These are phyloP conservation scores for Tillus elongatus DNA, from an alignment of 2,888 invertebrate genomes.

Conservation along the genomic window DNA sequence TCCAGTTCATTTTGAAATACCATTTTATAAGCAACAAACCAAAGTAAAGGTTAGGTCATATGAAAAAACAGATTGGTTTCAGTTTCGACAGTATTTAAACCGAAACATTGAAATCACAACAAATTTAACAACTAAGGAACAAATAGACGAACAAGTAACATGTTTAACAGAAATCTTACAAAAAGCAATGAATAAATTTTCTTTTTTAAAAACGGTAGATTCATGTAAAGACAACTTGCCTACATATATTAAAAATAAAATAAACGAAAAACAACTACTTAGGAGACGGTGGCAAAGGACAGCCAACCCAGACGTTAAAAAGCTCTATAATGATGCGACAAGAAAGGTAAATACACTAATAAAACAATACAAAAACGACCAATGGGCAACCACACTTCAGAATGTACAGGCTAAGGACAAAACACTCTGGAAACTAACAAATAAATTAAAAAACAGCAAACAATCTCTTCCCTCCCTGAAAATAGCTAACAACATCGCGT, in stretches of 20 bases:
- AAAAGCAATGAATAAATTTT: conserved; percentile 4
- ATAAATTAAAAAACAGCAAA: conserved; percentile 9
- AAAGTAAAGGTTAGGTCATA: conserved; percentile 8
- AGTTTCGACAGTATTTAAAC: conserved; percentile 11
- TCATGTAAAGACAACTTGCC: conserved; percentile 6
- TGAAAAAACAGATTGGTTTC: conserved; percentile 13
- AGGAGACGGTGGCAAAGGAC: too few relatives aligned
- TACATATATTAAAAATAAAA: conserved; percentile 11
- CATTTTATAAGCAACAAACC: not conserved
- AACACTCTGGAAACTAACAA: conserved; percentile 16
- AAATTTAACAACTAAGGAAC: conserved; percentile 7
- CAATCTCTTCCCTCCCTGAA: conserved; percentile 9
- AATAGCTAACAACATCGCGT: not conserved
- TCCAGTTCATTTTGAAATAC: not conserved
- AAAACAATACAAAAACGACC: conserved; percentile 10
- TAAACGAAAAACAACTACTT: conserved; percentile 13
- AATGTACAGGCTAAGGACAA: conserved; percentile 13
- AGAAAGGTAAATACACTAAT: conserved; percentile 9
- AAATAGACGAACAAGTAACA: conserved; percentile 12
- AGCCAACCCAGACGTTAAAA: conserved; percentile 5
- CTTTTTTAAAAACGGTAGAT: not conserved
- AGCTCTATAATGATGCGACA: too few relatives aligned
- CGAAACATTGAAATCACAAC: conserved; percentile 9
- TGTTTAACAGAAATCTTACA: conserved; percentile 9
- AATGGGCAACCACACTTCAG: conserved; percentile 8